A percentile compares a stretch with the other conserved stretches of the same genome.
These are phyloP conservation scores for Zhengitettix transpicula DNA, from an alignment of 2,888 invertebrate genomes.

Conservation along the genomic window DNA sequence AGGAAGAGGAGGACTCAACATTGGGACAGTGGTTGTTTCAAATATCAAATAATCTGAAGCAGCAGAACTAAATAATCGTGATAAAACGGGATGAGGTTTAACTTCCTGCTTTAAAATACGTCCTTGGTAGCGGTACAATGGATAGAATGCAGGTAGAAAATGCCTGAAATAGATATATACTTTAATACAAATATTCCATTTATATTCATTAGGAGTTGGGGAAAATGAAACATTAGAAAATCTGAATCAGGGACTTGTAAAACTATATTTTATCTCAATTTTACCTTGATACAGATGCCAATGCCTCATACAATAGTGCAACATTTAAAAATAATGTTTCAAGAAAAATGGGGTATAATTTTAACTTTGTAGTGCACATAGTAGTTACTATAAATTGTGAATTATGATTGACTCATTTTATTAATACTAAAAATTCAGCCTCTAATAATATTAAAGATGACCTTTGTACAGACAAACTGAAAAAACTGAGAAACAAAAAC, in stretches of 20 bases:
- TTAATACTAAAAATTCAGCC: no score
- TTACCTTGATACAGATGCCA: not conserved
- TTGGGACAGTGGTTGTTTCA: conserved; percentile 48
- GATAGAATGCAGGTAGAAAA: conserved; percentile 61
- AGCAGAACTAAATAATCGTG: conserved; percentile 50
- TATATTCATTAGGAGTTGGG: not conserved
- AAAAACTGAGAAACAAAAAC: no score
- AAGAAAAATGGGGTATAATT: no score
- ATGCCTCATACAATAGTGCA: no score
- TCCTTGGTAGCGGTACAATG: conserved; percentile 52
- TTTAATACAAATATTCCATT: not conserved
- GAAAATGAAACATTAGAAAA: not conserved
- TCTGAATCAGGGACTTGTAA: not conserved
- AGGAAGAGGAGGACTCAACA: conserved; percentile 69
- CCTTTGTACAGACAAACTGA: no score
- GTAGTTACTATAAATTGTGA: not conserved
- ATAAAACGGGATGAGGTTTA: conserved; percentile 69
- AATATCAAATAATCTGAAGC: conserved; percentile 52
- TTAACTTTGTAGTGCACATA: no score
- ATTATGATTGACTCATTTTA: no score
- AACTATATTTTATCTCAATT: not conserved
- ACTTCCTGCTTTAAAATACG: conserved; percentile 36
- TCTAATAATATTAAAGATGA: no score
- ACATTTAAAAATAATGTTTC: not conserved
- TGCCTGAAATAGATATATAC: conserved; percentile 28